These are phyloP conservation scores for Pimpla rufipes DNA, from an alignment of 2,888 invertebrate species.

Conservation along the genomic window DNA sequence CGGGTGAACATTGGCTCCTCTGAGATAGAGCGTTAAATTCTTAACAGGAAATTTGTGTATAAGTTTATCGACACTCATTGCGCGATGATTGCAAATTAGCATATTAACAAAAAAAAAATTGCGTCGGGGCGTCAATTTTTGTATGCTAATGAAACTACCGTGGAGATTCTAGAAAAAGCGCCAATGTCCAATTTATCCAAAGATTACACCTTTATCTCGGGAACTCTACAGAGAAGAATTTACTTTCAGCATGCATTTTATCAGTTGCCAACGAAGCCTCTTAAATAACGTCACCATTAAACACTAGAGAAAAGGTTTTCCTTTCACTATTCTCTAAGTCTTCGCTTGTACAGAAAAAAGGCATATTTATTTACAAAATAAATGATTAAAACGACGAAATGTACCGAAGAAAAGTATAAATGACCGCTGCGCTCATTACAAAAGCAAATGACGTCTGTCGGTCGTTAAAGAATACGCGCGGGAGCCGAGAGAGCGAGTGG, in stretches of 20 bases:
- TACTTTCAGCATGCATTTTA: neutral
- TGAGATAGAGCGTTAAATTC: too few relatives aligned
- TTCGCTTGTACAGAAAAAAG: neutral
- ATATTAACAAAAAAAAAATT: too few relatives aligned
- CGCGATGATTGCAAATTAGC: too few relatives aligned
- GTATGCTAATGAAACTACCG: too few relatives aligned
- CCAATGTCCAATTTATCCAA: too few relatives aligned
- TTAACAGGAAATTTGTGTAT: too few relatives aligned
- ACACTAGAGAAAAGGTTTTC: neutral
- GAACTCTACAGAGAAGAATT: neutral
- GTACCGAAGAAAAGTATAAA: conserved; percentile 44
- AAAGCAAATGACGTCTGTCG: conserved; percentile 54
- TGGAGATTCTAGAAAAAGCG: too few relatives aligned
- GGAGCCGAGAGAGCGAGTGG: conserved; percentile 1
- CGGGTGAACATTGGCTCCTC: too few relatives aligned
- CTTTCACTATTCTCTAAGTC: neutral
- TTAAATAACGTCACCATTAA: neutral
- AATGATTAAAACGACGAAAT: conserved; percentile 36
- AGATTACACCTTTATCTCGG: too few relatives aligned
- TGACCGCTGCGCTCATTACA: conserved; percentile 44
- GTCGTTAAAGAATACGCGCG: conserved; percentile 45
- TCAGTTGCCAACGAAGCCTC: neutral
- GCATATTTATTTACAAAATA: conserved; percentile 34
- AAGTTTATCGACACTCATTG: too few relatives aligned
- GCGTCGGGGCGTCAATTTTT: too few relatives aligned